Evolutionary conservation across 2,797 vertebrate species (phyloP).

Genomic region (Lemur catta): DNA sequence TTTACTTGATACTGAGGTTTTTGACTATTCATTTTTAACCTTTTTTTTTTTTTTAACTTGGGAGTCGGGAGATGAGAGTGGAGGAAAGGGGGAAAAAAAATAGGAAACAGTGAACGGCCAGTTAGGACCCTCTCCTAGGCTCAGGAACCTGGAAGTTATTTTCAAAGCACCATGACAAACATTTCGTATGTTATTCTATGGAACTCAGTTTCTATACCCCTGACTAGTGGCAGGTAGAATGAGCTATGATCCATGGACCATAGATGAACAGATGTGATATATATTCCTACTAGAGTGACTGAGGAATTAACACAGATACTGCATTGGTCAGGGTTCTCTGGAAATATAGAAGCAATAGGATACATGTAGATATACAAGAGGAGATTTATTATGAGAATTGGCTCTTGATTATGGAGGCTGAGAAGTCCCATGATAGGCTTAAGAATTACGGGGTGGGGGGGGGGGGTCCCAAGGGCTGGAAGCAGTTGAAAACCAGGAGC

Average conservation of each 20-base stretch:
- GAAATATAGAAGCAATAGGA: neutral
- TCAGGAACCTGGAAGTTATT: neutral
- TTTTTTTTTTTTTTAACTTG: neutral
- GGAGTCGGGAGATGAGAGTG: neutral
- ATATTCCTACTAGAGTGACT: neutral
- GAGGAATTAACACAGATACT: neutral
- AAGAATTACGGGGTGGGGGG: neutral
- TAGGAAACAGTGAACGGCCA: neutral
- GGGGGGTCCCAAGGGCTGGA: neutral
- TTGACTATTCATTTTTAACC: conserved; percentile 37
- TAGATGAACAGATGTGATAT: neutral
- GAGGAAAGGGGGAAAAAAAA: neutral
- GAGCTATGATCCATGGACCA: neutral
- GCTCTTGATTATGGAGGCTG: neutral
- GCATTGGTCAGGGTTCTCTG: neutral
- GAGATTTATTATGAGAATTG: neutral
- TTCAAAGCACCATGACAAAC: neutral
- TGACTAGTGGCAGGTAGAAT: neutral
- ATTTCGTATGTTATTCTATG: neutral
- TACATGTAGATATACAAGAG: neutral
- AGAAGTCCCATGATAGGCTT: neutral
- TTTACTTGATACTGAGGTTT: conserved; percentile 58
- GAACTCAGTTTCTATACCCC: neutral
- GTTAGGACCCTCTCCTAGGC: neutral
- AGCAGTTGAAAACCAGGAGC: neutral